Percentiles rank a stretch among this genome's conserved stretches.
These are phyloP conservation scores for Pachyuromys duprasi DNA, from an alignment of 2,797 vertebrate species.

Conservation along the genomic window DNA sequence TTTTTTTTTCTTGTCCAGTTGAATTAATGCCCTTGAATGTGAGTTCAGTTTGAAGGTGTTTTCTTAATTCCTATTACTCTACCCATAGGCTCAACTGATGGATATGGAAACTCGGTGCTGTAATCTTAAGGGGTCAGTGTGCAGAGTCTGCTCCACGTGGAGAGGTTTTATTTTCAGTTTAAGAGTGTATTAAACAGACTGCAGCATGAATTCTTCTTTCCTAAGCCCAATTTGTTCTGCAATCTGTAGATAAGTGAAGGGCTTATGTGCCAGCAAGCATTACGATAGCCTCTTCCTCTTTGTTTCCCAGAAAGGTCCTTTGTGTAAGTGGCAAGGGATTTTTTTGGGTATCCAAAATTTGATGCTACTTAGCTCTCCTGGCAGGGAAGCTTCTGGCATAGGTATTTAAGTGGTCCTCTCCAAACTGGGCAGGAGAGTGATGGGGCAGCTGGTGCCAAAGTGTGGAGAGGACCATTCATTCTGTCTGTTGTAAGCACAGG, in stretches of 20 bases:
- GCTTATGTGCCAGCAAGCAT: background rate
- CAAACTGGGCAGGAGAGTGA: background rate
- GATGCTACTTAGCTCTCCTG: background rate
- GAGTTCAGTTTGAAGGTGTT: background rate
- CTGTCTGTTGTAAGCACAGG: slow-evolving; percentile 19
- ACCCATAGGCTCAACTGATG: background rate
- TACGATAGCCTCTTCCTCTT: slow-evolving; percentile 39
- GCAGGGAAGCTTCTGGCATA: slow-evolving; percentile 23
- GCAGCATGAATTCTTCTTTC: background rate
- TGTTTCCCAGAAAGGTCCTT: slow-evolving; percentile 62
- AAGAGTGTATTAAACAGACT: background rate
- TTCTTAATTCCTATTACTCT: background rate
- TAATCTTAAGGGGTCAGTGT: background rate
- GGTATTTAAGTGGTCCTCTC: slow-evolving; percentile 48
- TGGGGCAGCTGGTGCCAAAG: background rate
- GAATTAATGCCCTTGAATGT: background rate
- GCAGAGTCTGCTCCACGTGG: background rate
- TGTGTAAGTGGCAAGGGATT: slow-evolving; percentile 46
- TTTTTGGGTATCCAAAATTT: slow-evolving; percentile 32
- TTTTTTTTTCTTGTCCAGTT: background rate
- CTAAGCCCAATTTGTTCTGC: slow-evolving; percentile 63
- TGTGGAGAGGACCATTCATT: slow-evolving; percentile 14
- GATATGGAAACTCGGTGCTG: background rate
- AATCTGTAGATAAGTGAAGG: slow-evolving; percentile 62
- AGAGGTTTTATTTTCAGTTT: slow-evolving; percentile 45